Base-by-base conservation (phyloP, 2,888 invertebrate species). In the Polyploca ridens region DNA sequence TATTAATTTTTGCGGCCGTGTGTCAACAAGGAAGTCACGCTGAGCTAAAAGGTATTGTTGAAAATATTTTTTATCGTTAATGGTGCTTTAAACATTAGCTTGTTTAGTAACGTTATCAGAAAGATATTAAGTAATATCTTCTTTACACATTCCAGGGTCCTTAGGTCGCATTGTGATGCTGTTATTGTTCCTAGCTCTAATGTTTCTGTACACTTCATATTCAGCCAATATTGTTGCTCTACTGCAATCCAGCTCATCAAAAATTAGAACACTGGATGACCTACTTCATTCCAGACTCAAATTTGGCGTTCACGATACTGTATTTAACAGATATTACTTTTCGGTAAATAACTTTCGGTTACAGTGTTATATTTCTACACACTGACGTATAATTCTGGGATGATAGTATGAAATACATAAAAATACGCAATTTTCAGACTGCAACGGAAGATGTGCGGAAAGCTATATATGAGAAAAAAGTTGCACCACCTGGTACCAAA, bases 201-300 rank as follows among this genome's bases (percentile, higher is more conserved):
- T 97, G 90, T 97, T 96, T 74, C 88, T 97, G 0, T 97, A 96
- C 80, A 96, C 96, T 0, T 96, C 97, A 0, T 97, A 97, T 78
- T 95, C 97, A 0, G 97, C 97, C 0, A 97, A 96, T 76, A 97
- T 97, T 61, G 97, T 97, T 0, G 96, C 96, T 1, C 85, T 97
- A 1, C 90, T 97, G 0, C 97, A 97, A 79, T 96, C 97, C 0
- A 96, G 97, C 35, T 96, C 97, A 0, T 95, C 95, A 1, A 95
- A 95, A 71, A 96, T 97, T 65, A 94, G 94, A 73, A 96, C 95
- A 0, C 79, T 96, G 11, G 89, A 94, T 1, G 96, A 97, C 79
- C 88, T 97, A 33, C 84, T 96, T 4, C 92, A 95, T 68, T 96
- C 97, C 0, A 94, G 96, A 14, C 84, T 97, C 14, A 94, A 94